Base-by-base conservation (phyloP, 2,888 invertebrate genomes). In the Lissonota sp. region DNA sequence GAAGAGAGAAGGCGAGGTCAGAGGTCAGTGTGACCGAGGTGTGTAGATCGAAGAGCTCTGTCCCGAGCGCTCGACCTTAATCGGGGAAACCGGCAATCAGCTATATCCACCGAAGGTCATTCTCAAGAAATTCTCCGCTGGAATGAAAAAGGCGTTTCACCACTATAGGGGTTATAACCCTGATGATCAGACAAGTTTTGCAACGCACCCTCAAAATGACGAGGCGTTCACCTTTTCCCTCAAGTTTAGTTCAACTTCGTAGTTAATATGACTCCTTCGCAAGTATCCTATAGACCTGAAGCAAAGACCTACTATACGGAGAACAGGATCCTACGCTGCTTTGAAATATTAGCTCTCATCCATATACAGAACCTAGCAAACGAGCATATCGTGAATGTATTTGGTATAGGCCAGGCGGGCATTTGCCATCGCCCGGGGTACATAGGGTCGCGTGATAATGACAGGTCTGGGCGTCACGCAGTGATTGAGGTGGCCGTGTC, bases 401-500 rank as follows among this genome's bases (percentile, higher is more conserved):
- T 75, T 40, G 66, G 46, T 62, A 60, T 66, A 66, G 69, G 71
- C 82, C 63, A 79, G 80, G 26, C 71, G 80, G 83, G 81, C 81
- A 83, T 83, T 84, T 84, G 84, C 70, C 42, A 55, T 64, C 16
- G 84, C 85, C 86, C 79, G 79, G 74, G 86, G 83, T 86, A 85
- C 88, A 88, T 88, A 87, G 89, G 88, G 90, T 90, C 90, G 91
- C 90, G 92, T 92, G 92, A 92, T 92, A 92, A 92, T 91, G 91
- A 91, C 91, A 91, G 92, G 90, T 88, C 87, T 88, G 86, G 90
- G 90, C 89, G 90, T 90, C 88, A 87, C 86, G 86, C 86, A 85
- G 90, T 91, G 91, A 91, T 91, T 89, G 89, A 91, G 90, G 89
- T 88, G 88, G 84, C 86, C 86, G 87, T 90, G 90, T 91, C 91